Evolutionary conservation across 2,113 vertebrate genomes (phyloP).

Genomic region (Saguinus midas): DNA sequence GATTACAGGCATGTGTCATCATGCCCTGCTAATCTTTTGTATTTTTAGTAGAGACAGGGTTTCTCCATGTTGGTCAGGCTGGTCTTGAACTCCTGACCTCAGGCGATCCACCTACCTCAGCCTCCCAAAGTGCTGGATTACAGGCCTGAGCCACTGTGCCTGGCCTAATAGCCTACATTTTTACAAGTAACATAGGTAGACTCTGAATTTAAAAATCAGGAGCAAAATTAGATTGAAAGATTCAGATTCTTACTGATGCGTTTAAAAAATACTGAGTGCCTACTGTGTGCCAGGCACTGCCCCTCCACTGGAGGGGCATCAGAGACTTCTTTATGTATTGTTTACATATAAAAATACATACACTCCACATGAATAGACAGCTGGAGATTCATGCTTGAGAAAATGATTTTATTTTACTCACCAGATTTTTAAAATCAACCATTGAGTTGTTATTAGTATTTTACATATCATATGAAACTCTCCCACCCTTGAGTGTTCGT

Average conservation of each 20-base stretch:
- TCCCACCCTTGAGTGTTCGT: neutral
- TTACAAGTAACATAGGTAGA: neutral
- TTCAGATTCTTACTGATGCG: neutral
- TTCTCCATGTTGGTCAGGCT: too few relatives aligned
- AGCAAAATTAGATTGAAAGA: neutral
- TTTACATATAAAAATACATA: neutral
- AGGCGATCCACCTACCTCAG: too few relatives aligned
- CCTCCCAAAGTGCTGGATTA: too few relatives aligned
- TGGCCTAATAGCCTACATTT: neutral
- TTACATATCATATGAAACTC: neutral
- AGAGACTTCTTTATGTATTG: neutral
- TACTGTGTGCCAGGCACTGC: neutral
- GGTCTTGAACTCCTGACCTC: too few relatives aligned
- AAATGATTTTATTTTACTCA: neutral
- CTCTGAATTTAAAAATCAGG: neutral
- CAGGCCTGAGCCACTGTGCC: too few relatives aligned
- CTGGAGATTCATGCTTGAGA: neutral
- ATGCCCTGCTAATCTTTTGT: too few relatives aligned
- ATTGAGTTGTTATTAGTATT: neutral
- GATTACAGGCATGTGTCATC: too few relatives aligned
- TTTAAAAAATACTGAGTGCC: neutral
- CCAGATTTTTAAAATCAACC: neutral
- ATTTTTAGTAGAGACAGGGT: too few relatives aligned
- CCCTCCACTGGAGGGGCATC: neutral
- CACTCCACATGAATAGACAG: neutral